A percentile compares a stretch with the other conserved stretches of the same genome.
phyloP scores from a whole-genome alignment of 2,888 invertebrate species.

The Atrina japonica region DNA sequence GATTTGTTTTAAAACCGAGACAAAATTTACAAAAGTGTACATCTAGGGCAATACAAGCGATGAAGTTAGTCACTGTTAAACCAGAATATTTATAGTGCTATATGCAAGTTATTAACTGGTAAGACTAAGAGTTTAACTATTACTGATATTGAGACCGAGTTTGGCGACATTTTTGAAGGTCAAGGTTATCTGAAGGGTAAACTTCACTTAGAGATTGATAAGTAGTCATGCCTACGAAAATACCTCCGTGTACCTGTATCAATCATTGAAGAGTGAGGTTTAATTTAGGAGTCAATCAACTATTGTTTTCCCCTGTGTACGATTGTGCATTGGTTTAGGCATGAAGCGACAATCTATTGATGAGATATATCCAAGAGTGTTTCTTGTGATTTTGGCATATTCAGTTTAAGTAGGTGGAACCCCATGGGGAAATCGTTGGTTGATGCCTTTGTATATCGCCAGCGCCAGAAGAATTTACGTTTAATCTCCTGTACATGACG shows the following conservation, averaged over 20 bases:
- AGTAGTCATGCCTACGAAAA: conserved; percentile 38
- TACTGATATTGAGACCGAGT: conserved; percentile 5
- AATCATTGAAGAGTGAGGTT: conserved; percentile 18
- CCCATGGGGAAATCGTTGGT: no score
- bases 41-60: no score
- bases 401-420: conserved; percentile 38
- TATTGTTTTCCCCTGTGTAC: no score
- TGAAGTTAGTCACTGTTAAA: no score
- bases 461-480: conserved; percentile 54
- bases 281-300: conserved; percentile 43
- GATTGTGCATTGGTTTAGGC: no score
- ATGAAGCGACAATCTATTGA: no score
- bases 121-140: neutral
- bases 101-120: neutral
- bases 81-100: neutral
- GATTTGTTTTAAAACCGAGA: neutral
- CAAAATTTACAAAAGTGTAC: no score
- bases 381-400: conserved; percentile 47
- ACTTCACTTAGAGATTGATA: conserved; percentile 40
- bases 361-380: no score
- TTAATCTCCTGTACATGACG: no score
- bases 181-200: conserved; percentile 42
- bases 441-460: conserved; percentile 53
- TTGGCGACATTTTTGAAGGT: conserved; percentile 37
- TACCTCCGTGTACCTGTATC: conserved; percentile 39